Percentiles rank a stretch among this genome's conserved stretches.
These are phyloP conservation scores for Halcyon malimbica DNA, from an alignment of 2,113 vertebrate genomes.

Conservation along the genomic window DNA sequence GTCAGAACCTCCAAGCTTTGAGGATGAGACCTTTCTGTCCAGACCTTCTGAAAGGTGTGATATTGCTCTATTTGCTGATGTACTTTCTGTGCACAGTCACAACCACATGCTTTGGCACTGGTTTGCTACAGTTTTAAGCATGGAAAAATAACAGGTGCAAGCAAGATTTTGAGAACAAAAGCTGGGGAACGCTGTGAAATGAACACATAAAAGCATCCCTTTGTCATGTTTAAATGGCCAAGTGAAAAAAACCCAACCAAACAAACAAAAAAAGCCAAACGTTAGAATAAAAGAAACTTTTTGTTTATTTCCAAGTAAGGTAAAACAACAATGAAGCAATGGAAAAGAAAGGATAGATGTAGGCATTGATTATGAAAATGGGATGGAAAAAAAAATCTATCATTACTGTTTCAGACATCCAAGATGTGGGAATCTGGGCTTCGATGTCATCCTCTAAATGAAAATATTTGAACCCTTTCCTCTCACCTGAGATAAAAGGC, in stretches of 20 bases:
- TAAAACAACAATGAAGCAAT: background rate
- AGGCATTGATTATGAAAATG: background rate
- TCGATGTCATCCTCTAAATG: background rate
- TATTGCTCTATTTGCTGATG: background rate
- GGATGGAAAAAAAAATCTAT: background rate
- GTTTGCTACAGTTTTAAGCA: background rate
- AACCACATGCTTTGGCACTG: background rate
- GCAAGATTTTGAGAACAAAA: background rate
- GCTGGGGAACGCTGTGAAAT: background rate
- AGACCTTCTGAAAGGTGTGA: background rate
- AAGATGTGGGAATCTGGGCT: background rate
- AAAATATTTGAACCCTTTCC: background rate
- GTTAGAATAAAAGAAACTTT: background rate
- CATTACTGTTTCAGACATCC: background rate
- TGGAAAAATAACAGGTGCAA: background rate
- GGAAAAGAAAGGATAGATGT: background rate
- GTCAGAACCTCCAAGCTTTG: background rate
- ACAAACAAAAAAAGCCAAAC: background rate
- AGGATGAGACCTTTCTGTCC: background rate
- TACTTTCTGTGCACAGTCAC: background rate
- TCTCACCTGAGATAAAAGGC: background rate
- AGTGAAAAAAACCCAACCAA: background rate
- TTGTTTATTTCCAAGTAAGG: background rate
- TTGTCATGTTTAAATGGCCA: background rate
- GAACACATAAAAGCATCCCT: background rate